Evolutionary conservation across 1,140 invertebrate genomes (phyloP), one percentile per base, ranked within the genome.

Genomic region (Eulimnadia texana): DNA sequence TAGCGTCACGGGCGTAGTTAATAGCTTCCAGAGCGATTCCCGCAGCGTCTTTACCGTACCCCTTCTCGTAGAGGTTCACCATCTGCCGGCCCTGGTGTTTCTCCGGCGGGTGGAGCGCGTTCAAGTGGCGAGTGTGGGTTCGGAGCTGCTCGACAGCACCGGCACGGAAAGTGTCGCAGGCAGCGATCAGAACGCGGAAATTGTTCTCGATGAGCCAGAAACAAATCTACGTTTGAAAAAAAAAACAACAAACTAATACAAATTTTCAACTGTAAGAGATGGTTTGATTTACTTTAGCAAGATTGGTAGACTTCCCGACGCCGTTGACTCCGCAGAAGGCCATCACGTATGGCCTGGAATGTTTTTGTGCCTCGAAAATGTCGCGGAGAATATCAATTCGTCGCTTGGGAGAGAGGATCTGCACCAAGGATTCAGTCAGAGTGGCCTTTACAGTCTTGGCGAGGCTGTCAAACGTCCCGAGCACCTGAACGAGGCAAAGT

Each of bases 191-290:
- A 16, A 99, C 96, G 50, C 88, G 82, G 67, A 97, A 84, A 67
- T 92, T 87, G 73, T 99, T 99, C 76, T 99, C 95, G 66, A 98
- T 93, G 55, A 99, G 76, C 97, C 97, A 99, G 72, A 99, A 99
- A 70, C 93, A 93, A 60, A 99, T 97, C 82, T 82, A n/a, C 56
- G 33, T 42, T 42, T 6, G 33, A 42, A 16, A 62, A 68, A 60
- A 62, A 60, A 65, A 51, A 24, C 60, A 55, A n/a, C n/a, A 62
- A 61, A 51, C 11, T 49, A 42, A 16, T 49, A 55, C 0, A 57
- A 24, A 57, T 27, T 29, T 51, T 50, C 24, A 58, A 33, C 16
- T 16, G n/a, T 2, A 55, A 25, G 29, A 57, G 24, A 50, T 0
- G 3, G 25, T 20, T 22, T 50, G 27, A 56, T 16, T 29, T 65